phyloP scores from a whole-genome alignment of 2,888 invertebrate species.

The Volucella bombylans region DNA sequence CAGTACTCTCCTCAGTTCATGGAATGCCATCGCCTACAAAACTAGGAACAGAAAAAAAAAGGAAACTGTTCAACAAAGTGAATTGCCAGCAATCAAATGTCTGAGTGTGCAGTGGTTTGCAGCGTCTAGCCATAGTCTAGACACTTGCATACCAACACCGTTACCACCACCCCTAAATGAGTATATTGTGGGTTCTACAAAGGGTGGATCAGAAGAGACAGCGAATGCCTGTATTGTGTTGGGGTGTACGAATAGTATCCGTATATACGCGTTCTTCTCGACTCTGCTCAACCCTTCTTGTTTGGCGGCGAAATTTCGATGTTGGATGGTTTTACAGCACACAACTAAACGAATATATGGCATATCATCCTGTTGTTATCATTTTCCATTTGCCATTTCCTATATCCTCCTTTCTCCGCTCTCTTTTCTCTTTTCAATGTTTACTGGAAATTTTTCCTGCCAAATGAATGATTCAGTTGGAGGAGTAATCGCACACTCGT shows the following conservation, averaged over 20 bases:
- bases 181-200: conserved; percentile 30
- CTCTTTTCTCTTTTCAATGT: conserved; percentile 20
- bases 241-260: neutral
- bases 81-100: conserved; percentile 75
- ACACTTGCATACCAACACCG: conserved; percentile 74
- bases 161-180: conserved; percentile 36
- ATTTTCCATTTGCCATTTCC: conserved; percentile 47
- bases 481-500: neutral
- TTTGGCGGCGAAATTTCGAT: conserved; percentile 44
- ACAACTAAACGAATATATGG: conserved; percentile 6
- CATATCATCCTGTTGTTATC: conserved; percentile 71
- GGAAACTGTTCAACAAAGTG: conserved; percentile 62
- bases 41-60: conserved; percentile 32
- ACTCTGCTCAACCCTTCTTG: conserved; percentile 58
- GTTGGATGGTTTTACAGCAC: conserved; percentile 67
- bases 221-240: conserved; percentile 54
- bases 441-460: conserved; percentile 35
- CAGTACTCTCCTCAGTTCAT: conserved; percentile 27
- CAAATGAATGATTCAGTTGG: conserved; percentile 56
- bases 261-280: conserved; percentile 14
- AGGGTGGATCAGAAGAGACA: conserved; percentile 43
- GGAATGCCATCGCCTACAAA: conserved; percentile 49
- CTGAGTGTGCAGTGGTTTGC: conserved; percentile 76
- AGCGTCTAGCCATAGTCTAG: conserved; percentile 77
- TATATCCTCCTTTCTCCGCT: neutral